A percentile compares a stretch with the other conserved stretches of the same genome.
Conservation (phyloP, 2,797 vertebrate species). For the Tenualosa ilisha region DNA sequence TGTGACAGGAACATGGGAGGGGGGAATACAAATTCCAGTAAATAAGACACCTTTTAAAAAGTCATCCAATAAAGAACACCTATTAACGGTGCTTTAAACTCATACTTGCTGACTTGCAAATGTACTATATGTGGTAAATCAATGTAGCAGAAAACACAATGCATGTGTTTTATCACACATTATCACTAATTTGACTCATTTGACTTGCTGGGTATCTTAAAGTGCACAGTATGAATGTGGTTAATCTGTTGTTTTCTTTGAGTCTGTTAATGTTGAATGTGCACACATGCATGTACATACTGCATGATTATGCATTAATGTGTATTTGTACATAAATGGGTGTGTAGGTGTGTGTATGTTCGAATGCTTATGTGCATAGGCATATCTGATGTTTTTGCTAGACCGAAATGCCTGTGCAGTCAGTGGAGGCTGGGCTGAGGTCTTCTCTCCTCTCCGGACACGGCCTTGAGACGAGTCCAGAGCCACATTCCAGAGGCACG, state of each 20-base stretch:
- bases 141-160: too few relatives aligned
- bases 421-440: not conserved
- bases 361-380: too few relatives aligned
- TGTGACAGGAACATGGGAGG: not conserved
- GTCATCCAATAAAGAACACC: not conserved
- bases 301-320: not conserved
- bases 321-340: not conserved
- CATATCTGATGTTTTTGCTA: not conserved
- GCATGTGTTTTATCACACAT: too few relatives aligned
- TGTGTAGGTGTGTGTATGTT: not conserved
- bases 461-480: slow-evolving; percentile 3
- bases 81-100: not conserved
- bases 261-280: not conserved
- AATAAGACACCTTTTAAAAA: not conserved
- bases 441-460: slow-evolving; percentile 3
- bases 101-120: not conserved
- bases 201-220: not conserved
- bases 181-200: not conserved
- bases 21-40: not conserved
- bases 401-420: not conserved
- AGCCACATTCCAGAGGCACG: slow-evolving; percentile 10
- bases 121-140: not conserved
- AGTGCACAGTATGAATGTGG: not conserved
- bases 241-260: not conserved
- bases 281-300: too few relatives aligned